Conservation (phyloP, 2,888 invertebrate genomes). For the Euplagia quadripunctaria region DNA sequence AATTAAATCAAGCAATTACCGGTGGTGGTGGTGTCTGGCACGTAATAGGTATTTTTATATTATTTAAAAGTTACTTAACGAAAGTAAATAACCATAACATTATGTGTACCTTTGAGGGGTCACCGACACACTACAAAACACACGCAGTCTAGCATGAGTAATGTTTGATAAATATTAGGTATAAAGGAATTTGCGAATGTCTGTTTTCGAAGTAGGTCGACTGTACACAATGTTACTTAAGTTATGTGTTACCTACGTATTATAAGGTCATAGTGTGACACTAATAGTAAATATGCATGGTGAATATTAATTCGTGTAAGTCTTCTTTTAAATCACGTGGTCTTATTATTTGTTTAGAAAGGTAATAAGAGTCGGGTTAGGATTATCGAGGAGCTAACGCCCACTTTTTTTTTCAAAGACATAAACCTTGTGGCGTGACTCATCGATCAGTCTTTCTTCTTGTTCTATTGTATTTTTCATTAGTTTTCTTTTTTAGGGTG, state of each 20-base stretch:
- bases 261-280: conserved; percentile 43
- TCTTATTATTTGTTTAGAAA: neutral
- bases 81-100: conserved; percentile 39
- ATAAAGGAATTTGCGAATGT: conserved; percentile 63
- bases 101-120: conserved; percentile 38
- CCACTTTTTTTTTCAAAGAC: neutral
- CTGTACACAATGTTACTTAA: conserved; percentile 35
- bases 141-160: conserved; percentile 52
- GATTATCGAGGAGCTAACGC: neutral
- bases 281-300: neutral
- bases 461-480: neutral
- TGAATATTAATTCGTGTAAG: neutral
- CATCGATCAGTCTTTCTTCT: neutral
- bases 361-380: neutral
- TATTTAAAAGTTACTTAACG: conserved; percentile 31
- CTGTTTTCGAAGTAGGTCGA: conserved; percentile 61
- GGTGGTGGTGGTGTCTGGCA: neutral
- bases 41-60: conserved; percentile 11
- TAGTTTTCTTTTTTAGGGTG: neutral
- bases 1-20: neutral
- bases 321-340: neutral
- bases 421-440: neutral
- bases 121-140: conserved; percentile 49
- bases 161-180: conserved; percentile 53
- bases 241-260: conserved; percentile 27